phyloP scores from a whole-genome alignment of 2,888 invertebrate species.

The Campoplex nolae region DNA sequence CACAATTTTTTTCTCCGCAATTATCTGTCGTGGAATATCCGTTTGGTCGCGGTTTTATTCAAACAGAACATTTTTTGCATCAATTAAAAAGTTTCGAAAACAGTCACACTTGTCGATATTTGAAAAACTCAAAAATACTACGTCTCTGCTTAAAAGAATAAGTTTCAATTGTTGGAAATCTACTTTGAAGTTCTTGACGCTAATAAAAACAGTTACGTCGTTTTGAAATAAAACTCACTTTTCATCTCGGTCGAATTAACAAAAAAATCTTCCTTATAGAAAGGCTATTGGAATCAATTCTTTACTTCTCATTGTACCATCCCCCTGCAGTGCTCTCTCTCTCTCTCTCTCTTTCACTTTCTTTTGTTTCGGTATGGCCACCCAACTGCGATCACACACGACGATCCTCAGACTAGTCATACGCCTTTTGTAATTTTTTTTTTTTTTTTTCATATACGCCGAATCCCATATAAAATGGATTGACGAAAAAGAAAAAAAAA shows the following conservation, averaged over 20 bases:
- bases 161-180: background rate
- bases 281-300: background rate
- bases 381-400: background rate
- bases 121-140: no score
- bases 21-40: background rate
- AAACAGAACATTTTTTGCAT: no score
- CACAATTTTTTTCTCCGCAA: background rate
- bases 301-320: background rate
- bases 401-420: no score
- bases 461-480: background rate
- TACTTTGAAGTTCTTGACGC: no score
- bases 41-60: background rate
- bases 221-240: background rate
- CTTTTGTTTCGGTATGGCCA: background rate
- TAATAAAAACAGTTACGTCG: no score
- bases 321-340: background rate
- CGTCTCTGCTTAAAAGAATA: background rate
- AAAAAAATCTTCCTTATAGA: background rate
- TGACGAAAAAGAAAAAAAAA: background rate
- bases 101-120: no score
- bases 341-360: background rate
- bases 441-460: background rate
- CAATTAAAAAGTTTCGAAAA: no score
- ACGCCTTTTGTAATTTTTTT: no score
- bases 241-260: background rate